Evolutionary conservation across 2,113 vertebrate species (phyloP), one percentile per base, ranked within the genome.

Genomic region (Limanda limanda): DNA sequence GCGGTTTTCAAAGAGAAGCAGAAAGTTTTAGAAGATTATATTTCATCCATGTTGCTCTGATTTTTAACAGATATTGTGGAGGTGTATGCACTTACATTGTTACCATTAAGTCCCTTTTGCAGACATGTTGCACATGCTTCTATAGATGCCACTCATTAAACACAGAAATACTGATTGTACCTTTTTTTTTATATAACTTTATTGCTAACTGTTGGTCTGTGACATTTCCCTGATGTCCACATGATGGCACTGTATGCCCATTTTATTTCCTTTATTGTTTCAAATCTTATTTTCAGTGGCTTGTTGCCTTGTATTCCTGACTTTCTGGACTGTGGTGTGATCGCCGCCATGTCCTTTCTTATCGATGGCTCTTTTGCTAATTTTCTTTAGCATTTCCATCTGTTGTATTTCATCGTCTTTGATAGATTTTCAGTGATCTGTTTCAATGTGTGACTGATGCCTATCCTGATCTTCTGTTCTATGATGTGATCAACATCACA

Each of bases 1-100:
- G 69, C 94, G 45, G 89, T 95, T 83, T 95, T 95, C 86, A 95
- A 96, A 91, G 95, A 95, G 78, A 96, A 95, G 35, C 81, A 85
- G 58, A 87, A 87, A 4, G 31, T 78, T 52, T 80, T 89, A 75
- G 86, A 86, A 60, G 78, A 79, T 61, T 83, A 64, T 20, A 82
- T 90, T 25, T 83, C 80, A n/a, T 82, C 82, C 40, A 27, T 62
- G 21, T 54, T 87, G 51, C 6, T 85, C 35, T 89, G 55, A 89
- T n/a, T 60, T 42, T 31, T 20, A 6, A 68, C 57, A 13, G 5
- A 57, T 2, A 66, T 20, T 62, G 15, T 55, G 9, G 0, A 48
- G 48, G 45, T 35, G 3, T 3, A 3, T 71, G 48, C 61, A 10
- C 61, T 76, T 42, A 13, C 40, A 37, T 20, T 74, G 5, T 66